phyloP scores from a whole-genome alignment of 1,140 invertebrate genomes.

The Patella vulgata region DNA sequence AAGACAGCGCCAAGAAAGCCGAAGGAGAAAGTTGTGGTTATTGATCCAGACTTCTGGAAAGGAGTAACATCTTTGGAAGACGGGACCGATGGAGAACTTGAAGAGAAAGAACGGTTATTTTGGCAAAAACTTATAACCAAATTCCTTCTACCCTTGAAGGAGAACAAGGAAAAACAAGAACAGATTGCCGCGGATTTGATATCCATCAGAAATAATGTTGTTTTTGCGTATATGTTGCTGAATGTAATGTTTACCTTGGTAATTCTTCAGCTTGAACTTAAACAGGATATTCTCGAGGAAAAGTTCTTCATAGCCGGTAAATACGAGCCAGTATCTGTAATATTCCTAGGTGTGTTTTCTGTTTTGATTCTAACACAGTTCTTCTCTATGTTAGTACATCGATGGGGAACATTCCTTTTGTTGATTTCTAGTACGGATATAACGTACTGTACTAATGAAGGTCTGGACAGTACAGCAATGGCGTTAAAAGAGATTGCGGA shows the following conservation, averaged over 20 bases:
- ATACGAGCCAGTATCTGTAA: slow-evolving; percentile 29
- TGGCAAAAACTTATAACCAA: slow-evolving; percentile 94
- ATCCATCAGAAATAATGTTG: slow-evolving; percentile 86
- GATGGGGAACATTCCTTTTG: slow-evolving; percentile 61
- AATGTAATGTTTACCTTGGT: slow-evolving; percentile 97
- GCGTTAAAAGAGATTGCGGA: background rate
- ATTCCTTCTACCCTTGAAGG: slow-evolving; percentile 92
- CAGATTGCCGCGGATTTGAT: slow-evolving; percentile 82
- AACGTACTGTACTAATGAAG: slow-evolving; percentile 5
- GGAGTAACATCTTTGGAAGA: background rate
- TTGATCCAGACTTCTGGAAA: background rate
- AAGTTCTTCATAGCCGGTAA: slow-evolving; percentile 28
- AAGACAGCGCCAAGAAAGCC: background rate
- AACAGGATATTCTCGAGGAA: slow-evolving; percentile 72
- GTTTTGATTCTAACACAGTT: slow-evolving; percentile 65
- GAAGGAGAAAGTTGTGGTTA: slow-evolving; percentile 6
- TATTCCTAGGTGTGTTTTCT: slow-evolving; percentile 64
- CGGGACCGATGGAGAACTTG: background rate
- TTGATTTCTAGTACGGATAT: slow-evolving; percentile 43
- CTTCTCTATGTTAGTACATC: slow-evolving; percentile 65
- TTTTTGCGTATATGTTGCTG: slow-evolving; percentile 96
- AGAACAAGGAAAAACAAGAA: slow-evolving; percentile 88
- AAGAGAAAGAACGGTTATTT: slow-evolving; percentile 81
- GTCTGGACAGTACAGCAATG: slow-evolving; percentile 8
- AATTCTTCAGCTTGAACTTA: slow-evolving; percentile 79